These are phyloP conservation scores for Drosophila burlai DNA, from an alignment of 1,140 invertebrate species.

Conservation along the genomic window DNA sequence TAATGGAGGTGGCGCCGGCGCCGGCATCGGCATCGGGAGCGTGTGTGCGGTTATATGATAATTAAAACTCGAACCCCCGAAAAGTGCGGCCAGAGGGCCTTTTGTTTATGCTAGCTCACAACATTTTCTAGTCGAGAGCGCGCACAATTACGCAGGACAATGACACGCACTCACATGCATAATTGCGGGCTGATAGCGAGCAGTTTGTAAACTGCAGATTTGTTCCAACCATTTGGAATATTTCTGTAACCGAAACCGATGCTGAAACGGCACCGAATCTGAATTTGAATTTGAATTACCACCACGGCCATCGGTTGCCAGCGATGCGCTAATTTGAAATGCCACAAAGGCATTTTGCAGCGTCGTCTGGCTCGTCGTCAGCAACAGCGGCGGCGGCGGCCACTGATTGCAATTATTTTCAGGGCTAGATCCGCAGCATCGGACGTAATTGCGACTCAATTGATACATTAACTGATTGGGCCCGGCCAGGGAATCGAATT, in stretches of 20 bases:
- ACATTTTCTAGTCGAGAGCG: conserved; percentile 43
- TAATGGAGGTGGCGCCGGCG: neutral
- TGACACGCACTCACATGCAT: conserved; percentile 39
- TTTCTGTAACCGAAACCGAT: conserved; percentile 20
- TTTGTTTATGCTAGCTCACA: conserved; percentile 36
- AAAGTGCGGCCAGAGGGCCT: conserved; percentile 39
- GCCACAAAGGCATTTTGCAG: conserved; percentile 58
- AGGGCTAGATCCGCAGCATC: conserved; percentile 29
- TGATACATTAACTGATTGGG: conserved; percentile 53
- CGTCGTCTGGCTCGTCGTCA: conserved; percentile 26
- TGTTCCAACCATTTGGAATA: conserved; percentile 41
- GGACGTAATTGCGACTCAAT: conserved; percentile 48
- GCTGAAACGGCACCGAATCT: conserved; percentile 3
- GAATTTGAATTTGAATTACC: conserved; percentile 48
- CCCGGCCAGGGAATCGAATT: conserved; percentile 29
- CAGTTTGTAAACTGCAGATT: conserved; percentile 47
- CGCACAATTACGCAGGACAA: conserved; percentile 27
- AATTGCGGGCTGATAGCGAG: conserved; percentile 44
- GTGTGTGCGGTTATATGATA: conserved; percentile 62
- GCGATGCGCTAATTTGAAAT: conserved; percentile 59
- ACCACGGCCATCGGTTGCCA: conserved; percentile 22
- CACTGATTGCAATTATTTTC: conserved; percentile 68
- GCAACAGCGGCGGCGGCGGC: neutral
- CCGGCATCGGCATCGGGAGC: neutral
- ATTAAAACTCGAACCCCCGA: conserved; percentile 60